Base-by-base conservation (phyloP, 2,797 vertebrate species). In the Sebastes iracundus region DNA sequence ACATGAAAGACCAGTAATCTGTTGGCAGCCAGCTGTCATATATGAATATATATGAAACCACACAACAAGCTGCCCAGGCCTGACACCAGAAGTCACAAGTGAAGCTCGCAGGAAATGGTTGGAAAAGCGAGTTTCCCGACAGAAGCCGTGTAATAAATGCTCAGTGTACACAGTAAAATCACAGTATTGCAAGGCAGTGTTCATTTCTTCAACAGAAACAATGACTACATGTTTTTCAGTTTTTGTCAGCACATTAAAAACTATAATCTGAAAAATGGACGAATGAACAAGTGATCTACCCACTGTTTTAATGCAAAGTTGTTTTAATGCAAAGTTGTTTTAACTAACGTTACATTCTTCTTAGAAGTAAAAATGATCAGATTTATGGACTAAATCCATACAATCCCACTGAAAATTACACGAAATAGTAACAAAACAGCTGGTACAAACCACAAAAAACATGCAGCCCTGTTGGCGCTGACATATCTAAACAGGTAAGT, bases 1-100 rank as follows among this genome's bases (percentile, higher is more conserved):
- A 86, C 86, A 88, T 82, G 75, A 92, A 92, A 91, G 86, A 90
- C 62, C 65, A 84, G 80, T 91, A 93, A 95, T 95, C 90, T 93
- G 75, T 66, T 83, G 61, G 77, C 76, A 87, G 73, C 81, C 90
- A 90, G 89, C 86, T 91, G 90, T 91, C 85, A 86, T 84, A 70
- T 76, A 86, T 86, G 90, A 92, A 85, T 83, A 86, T 38, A 86
- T 80, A 85, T 76, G 42, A 80, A 82, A 84, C 23, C 73, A 53
- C 18, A 80, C 59, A 77, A 87, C 82, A 87, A 75, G 60, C 68
- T 77, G 67, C 38, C 73, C 74, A 66, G 38, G 53, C 33, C 71
- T 75, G 49, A 53, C 76, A 80, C 67, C 72, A 53, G 1, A 30
- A 77, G 61, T 63, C 55, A 70, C n/a, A 61, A 80, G 65, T 62